These are phyloP conservation scores for Catocala fraxini DNA, from an alignment of 2,888 invertebrate genomes.

Conservation along the genomic window DNA sequence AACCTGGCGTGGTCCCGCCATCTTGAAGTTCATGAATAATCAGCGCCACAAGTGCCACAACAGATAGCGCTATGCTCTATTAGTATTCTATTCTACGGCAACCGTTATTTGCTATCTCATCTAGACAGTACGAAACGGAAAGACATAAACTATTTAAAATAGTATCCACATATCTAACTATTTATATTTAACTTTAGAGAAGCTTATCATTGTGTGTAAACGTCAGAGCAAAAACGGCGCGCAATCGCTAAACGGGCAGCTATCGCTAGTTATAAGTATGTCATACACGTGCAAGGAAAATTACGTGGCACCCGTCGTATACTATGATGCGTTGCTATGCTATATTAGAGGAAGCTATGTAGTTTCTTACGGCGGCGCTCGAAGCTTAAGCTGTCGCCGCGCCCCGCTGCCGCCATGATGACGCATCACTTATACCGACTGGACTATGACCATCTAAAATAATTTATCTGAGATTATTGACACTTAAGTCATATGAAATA, in stretches of 20 bases:
- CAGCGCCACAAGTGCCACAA: no score
- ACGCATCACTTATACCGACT: slow-evolving; percentile 62
- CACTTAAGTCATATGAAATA: background rate
- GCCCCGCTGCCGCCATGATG: slow-evolving; percentile 75
- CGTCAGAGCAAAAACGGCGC: background rate
- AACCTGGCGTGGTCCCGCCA: no score
- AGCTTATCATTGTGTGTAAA: background rate
- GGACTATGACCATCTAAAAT: slow-evolving; percentile 32
- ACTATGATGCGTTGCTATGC: slow-evolving; percentile 32
- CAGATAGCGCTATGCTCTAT: no score
- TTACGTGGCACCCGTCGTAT: slow-evolving; percentile 25
- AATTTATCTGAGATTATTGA: slow-evolving; percentile 18
- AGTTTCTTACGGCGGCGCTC: slow-evolving; percentile 29
- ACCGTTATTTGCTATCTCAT: no score
- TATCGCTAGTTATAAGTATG: slow-evolving; percentile 39
- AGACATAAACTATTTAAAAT: no score
- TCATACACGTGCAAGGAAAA: slow-evolving; percentile 57
- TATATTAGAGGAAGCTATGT: slow-evolving; percentile 4
- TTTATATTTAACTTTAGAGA: background rate
- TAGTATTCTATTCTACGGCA: no score
- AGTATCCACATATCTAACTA: no score
- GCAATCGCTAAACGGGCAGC: background rate
- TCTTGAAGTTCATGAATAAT: no score
- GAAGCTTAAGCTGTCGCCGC: slow-evolving; percentile 70
- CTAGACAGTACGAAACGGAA: background rate